Evolutionary conservation across 2,888 invertebrate genomes (phyloP).

Genomic region (Rhabditoides inermis): DNA sequence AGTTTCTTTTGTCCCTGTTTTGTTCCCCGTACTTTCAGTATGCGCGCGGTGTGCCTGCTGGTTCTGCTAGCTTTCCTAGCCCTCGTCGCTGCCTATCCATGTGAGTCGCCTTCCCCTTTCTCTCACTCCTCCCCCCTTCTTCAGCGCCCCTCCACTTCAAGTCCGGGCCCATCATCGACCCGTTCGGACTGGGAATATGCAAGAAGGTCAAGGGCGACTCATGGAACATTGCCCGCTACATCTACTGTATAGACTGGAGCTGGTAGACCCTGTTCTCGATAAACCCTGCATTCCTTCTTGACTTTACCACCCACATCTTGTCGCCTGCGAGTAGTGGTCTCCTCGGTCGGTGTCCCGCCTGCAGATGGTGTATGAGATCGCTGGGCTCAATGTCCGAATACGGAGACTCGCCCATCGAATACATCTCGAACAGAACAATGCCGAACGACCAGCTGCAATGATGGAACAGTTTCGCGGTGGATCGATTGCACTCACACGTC

Average conservation of each 20-base stretch:
- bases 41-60: too few relatives aligned
- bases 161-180: too few relatives aligned
- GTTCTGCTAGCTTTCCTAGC: too few relatives aligned
- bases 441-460: conserved; percentile 40
- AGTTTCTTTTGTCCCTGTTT: too few relatives aligned
- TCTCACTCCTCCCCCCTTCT: too few relatives aligned
- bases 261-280: not conserved
- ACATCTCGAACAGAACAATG: conserved; percentile 46
- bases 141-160: too few relatives aligned
- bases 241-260: not conserved
- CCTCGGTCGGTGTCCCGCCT: conserved; percentile 35
- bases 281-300: not conserved
- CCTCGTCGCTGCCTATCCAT: too few relatives aligned
- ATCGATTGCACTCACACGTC: conserved; percentile 30
- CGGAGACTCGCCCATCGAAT: conserved; percentile 41
- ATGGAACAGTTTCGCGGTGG: not conserved
- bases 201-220: too few relatives aligned
- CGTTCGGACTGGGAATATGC: too few relatives aligned
- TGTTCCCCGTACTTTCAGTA: too few relatives aligned
- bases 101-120: too few relatives aligned
- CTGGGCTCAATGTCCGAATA: conserved; percentile 38
- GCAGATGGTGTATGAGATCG: conserved; percentile 30
- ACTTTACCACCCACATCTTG: conserved; percentile 25
- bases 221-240: not conserved
- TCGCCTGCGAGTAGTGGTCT: conserved; percentile 34